phyloP scores from a whole-genome alignment of 2,888 invertebrate species.

The Tetrapedia diversipes region DNA sequence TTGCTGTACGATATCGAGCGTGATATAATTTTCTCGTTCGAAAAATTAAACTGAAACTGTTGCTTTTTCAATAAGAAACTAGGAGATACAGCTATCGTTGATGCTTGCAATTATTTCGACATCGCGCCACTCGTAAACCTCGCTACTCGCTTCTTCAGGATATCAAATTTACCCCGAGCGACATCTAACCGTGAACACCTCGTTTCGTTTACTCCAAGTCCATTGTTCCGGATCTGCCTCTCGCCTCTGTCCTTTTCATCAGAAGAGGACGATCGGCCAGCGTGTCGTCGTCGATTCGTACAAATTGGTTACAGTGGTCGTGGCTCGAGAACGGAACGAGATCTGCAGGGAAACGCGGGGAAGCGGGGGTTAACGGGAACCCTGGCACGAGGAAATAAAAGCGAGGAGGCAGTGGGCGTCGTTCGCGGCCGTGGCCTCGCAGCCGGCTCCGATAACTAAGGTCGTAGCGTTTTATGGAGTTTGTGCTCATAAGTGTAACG shows the following conservation, averaged over 20 bases:
- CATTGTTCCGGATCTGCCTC: no score
- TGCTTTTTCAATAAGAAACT: no score
- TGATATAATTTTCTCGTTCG: no score
- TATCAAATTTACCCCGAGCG: no score
- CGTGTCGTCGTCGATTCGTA: neutral
- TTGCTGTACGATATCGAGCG: no score
- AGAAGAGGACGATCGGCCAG: neutral
- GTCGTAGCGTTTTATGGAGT: conserved; percentile 69
- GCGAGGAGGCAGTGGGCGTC: conserved; percentile 51
- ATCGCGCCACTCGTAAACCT: no score
- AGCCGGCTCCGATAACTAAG: conserved; percentile 51
- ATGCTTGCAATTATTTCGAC: no score
- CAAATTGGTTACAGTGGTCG: neutral
- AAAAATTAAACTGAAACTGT: no score
- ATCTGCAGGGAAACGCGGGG: conserved; percentile 19
- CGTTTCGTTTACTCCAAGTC: no score
- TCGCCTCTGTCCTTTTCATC: neutral
- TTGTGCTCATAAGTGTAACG: conserved; percentile 80
- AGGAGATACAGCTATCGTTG: no score
- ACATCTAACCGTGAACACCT: no score
- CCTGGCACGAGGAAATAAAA: conserved; percentile 20
- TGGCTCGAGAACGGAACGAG: neutral
- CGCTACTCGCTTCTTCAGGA: no score
- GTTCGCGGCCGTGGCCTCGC: conserved; percentile 48
- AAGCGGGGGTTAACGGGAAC: conserved; percentile 46